Evolutionary conservation across 1,140 invertebrate species (phyloP).

Genomic region (Sitodiplosis mosellana): DNA sequence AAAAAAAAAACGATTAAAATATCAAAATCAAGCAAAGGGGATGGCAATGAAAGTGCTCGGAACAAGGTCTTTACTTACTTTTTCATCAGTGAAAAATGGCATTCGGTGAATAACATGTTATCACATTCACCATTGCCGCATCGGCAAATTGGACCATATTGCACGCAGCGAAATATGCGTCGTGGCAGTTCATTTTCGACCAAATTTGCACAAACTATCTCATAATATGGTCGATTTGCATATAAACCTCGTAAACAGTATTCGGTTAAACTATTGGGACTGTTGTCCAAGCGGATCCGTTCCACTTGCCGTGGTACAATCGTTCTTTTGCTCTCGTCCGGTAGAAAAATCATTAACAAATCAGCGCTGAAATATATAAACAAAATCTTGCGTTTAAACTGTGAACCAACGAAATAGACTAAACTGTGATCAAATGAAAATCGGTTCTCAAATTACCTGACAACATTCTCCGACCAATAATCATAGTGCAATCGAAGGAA

Average conservation of each 20-base stretch:
- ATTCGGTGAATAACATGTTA: slow-evolving; percentile 18
- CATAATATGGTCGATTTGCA: slow-evolving; percentile 14
- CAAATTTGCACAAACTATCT: slow-evolving; percentile 14
- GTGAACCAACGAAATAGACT: background rate
- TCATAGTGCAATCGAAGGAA: slow-evolving; percentile 22
- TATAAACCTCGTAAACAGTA: slow-evolving; percentile 18
- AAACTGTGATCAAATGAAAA: slow-evolving; percentile 6
- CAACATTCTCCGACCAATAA: slow-evolving; percentile 7
- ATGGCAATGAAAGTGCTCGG: background rate
- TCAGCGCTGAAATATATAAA: slow-evolving; percentile 7
- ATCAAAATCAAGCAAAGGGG: too few relatives aligned
- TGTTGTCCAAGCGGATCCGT: slow-evolving; percentile 9
- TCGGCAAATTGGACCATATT: slow-evolving; percentile 17
- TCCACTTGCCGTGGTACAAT: slow-evolving; percentile 15
- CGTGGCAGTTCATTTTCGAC: slow-evolving; percentile 11
- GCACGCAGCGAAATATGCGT: slow-evolving; percentile 13
- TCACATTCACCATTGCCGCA: slow-evolving; percentile 18
- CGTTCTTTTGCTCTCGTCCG: slow-evolving; percentile 1
- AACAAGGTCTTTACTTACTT: slow-evolving; percentile 10
- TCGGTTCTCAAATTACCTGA: slow-evolving; percentile 7
- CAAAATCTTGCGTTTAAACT: too few relatives aligned
- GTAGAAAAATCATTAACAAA: background rate
- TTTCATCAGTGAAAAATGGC: slow-evolving; percentile 23
- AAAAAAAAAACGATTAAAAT: too few relatives aligned
- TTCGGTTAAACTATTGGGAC: slow-evolving; percentile 16